Percentiles rank a stretch among this genome's conserved stretches.
Evolutionary conservation across 1,140 invertebrate genomes (phyloP).

Genomic region (Drosophila mauritiana): DNA sequence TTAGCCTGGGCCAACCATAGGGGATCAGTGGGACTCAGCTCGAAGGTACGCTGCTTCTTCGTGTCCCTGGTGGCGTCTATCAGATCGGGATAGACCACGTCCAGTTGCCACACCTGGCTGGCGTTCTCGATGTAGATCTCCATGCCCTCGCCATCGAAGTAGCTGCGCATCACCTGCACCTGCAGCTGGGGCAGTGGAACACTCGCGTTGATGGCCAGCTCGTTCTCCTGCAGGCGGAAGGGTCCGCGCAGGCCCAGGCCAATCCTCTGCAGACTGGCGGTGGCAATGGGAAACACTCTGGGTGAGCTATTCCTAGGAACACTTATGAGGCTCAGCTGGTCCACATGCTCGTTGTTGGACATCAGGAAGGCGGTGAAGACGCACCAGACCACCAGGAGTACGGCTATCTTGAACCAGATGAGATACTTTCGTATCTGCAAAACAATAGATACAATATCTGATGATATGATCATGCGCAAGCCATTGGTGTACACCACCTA

Average conservation of each 20-base stretch:
- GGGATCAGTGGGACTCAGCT: conserved; percentile 55
- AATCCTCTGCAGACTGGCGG: conserved; percentile 58
- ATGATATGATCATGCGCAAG: neutral
- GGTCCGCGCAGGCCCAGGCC: conserved; percentile 56
- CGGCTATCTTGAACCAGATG: conserved; percentile 84
- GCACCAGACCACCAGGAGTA: conserved; percentile 86
- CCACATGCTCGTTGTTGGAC: conserved; percentile 88
- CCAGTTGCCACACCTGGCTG: conserved; percentile 67
- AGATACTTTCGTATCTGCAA: conserved; percentile 70
- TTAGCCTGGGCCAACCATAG: conserved; percentile 50
- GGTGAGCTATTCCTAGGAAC: conserved; percentile 85
- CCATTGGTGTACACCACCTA: neutral
- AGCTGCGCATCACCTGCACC: conserved; percentile 66
- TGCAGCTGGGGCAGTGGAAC: conserved; percentile 63
- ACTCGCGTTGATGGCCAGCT: conserved; percentile 60
- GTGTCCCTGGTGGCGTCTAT: conserved; percentile 71
- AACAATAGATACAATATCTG: neutral
- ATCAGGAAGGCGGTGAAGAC: conserved; percentile 89
- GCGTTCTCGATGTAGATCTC: conserved; percentile 68
- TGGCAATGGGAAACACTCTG: conserved; percentile 66
- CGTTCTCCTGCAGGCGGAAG: conserved; percentile 74
- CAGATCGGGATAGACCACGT: conserved; percentile 69
- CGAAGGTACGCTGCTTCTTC: conserved; percentile 69
- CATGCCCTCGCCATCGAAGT: conserved; percentile 61
- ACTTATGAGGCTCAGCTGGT: conserved; percentile 87